Evolutionary conservation across 92 coral and sea anemone species (phyloP).

Genomic region (Zoanthus solanderi): DNA sequence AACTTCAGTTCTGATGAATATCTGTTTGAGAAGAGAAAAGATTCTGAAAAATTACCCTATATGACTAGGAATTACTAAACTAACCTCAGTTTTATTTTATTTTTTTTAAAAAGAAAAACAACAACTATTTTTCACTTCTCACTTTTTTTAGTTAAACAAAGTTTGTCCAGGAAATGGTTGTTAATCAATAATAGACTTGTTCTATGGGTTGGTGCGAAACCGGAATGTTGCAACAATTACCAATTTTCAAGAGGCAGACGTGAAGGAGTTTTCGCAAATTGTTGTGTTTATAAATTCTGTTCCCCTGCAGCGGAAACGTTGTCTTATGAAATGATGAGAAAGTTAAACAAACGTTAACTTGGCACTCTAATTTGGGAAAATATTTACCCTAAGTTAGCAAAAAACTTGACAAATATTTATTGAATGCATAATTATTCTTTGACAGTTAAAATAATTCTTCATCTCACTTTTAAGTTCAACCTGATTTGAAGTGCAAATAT

Average conservation of each 20-base stretch:
- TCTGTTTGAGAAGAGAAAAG: neutral
- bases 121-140: neutral
- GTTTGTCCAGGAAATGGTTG: slow-evolving; percentile 30
- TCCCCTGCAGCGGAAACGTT: slow-evolving; percentile 26
- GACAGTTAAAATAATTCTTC: neutral
- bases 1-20: neutral
- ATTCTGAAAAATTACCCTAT: neutral
- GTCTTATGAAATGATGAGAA: neutral
- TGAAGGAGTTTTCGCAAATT: neutral
- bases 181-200: neutral
- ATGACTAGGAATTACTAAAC: neutral
- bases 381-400: slow-evolving; percentile 4
- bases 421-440: slow-evolving; percentile 3
- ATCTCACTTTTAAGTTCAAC: neutral
- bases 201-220: neutral
- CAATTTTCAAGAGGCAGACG: neutral
- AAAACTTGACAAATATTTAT: slow-evolving; percentile 29
- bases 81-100: neutral
- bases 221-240: neutral
- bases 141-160: neutral
- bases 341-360: slow-evolving; percentile 13
- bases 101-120: neutral
- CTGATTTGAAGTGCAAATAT: slow-evolving; percentile 7
- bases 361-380: slow-evolving; percentile 38
- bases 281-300: neutral